Evolutionary conservation across 2,888 invertebrate species (phyloP), one percentile per base, ranked within the genome.

Genomic region (Yponomeuta plumbellus): DNA sequence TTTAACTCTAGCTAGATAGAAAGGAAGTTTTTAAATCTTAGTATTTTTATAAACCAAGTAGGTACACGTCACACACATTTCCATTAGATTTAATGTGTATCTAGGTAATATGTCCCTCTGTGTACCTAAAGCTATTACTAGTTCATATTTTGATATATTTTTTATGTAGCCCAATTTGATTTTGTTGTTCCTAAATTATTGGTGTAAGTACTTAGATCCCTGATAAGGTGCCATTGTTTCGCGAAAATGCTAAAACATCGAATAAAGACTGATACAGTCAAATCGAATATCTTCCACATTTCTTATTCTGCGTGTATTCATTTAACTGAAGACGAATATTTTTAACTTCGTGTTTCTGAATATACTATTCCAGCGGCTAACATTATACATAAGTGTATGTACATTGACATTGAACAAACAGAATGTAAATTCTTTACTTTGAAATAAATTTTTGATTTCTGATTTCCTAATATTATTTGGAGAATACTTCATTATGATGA

Each of bases 191-290:
- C 85, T 86, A 85, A 59, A 59, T 22, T 11, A 23, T 75, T 74
- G 75, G 74, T 78, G 69, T 80, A 77, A 76, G 79, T 84, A 82
- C 80, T 83, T 83, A 84, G 79, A 76, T 79, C 72, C 76, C 80
- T 74, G 74, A 71, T 71, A 72, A 80, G 80, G 87, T 89, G 89
- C 89, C 88, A 89, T 87, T 77, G 78, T 73, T 83, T 81, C 69
- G 72, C 74, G 72, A 69, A 70, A 76, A 70, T 79, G 76, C 76
- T 76, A 67, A 76, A 72, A 84, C 86, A 88, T 86, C 86, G 88
- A 88, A 82, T 77, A 73, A 86, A 88, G 88, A 87, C 88, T 88
- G 87, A 86, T 70, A 70, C 79, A 79, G 84, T 83, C 83, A 26
- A 56, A 64, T 64, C 62, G 52, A 68, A 52, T 52, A 52, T 52